Percentiles rank a stretch among this genome's conserved stretches.
phyloP scores from a whole-genome alignment of 2,797 vertebrate genomes.

The Sebastolobus alascanus region DNA sequence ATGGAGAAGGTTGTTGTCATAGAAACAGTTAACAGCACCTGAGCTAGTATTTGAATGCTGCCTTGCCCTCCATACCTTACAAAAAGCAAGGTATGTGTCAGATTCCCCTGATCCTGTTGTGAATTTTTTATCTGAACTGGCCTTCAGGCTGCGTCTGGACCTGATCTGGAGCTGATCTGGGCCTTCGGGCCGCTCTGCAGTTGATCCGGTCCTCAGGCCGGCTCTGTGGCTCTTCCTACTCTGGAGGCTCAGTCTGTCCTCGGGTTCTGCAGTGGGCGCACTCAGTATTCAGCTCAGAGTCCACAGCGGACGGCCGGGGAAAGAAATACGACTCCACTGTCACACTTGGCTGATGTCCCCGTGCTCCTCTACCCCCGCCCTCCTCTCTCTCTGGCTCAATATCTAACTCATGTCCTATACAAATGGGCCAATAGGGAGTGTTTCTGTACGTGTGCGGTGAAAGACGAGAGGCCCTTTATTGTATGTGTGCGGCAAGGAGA shows the following conservation, averaged over 20 bases:
- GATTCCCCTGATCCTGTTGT: not conserved
- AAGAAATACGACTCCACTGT: slow-evolving; percentile 85
- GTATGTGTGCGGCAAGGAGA: slow-evolving; percentile 22
- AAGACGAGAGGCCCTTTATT: slow-evolving; percentile 46
- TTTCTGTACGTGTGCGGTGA: slow-evolving; percentile 35
- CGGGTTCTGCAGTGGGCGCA: slow-evolving; percentile 75
- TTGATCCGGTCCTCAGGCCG: slow-evolving; percentile 5
- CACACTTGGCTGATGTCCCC: slow-evolving; percentile 85
- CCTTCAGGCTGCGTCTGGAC: not conserved
- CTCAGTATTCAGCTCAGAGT: slow-evolving; percentile 87
- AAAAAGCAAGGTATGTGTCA: not conserved
- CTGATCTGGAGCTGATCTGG: not conserved
- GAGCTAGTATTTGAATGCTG: not conserved
- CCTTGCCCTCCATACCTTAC: not conserved
- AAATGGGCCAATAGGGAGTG: slow-evolving; percentile 60
- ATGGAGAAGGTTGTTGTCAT: not conserved
- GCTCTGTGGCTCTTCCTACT: not conserved
- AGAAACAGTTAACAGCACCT: not conserved
- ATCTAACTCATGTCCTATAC: slow-evolving; percentile 66
- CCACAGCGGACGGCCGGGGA: slow-evolving; percentile 66
- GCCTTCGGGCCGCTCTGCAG: slow-evolving; percentile 14
- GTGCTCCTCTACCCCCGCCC: slow-evolving; percentile 63
- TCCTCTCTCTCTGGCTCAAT: slow-evolving; percentile 44
- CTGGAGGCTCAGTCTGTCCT: slow-evolving; percentile 58
- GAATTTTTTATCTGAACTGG: not conserved